Evolutionary conservation across 1,140 invertebrate species (phyloP).

Genomic region (Calliopsis andreniformis): DNA sequence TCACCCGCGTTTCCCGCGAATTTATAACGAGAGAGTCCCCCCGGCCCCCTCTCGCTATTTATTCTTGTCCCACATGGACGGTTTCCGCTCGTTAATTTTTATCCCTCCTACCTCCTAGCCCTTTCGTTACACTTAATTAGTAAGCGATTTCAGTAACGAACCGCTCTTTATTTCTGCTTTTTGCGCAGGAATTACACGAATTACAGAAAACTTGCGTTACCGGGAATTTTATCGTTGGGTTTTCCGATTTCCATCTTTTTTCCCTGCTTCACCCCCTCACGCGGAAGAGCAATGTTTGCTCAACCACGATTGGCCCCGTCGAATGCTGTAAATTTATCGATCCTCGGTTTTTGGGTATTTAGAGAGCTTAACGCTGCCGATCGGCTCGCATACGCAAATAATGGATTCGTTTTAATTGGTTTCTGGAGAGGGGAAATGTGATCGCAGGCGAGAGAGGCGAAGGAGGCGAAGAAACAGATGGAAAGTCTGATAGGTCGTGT

Average conservation of each 20-base stretch:
- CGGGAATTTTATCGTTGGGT: too few relatives aligned
- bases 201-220: too few relatives aligned
- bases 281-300: too few relatives aligned
- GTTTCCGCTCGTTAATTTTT: conserved; percentile 29
- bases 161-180: neutral
- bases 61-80: conserved; percentile 9
- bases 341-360: conserved; percentile 25
- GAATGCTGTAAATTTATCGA: conserved; percentile 25
- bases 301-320: neutral
- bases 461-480: too few relatives aligned
- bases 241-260: too few relatives aligned
- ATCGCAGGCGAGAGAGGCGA: neutral
- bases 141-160: conserved; percentile 45
- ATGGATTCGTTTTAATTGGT: conserved; percentile 28
- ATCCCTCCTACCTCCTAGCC: neutral
- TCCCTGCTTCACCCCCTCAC: too few relatives aligned
- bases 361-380: neutral
- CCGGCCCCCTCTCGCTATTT: conserved; percentile 16
- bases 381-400: conserved; percentile 11
- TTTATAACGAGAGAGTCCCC: conserved; percentile 41
- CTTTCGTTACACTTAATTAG: conserved; percentile 47
- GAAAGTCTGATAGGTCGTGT: too few relatives aligned
- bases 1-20: conserved; percentile 20
- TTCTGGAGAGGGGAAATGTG: neutral
- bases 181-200: too few relatives aligned